Percentiles rank a stretch among this genome's conserved stretches.
These are phyloP conservation scores for Pseudococcus jackbeardsleyi DNA, from an alignment of 2,888 invertebrate genomes.

Conservation along the genomic window DNA sequence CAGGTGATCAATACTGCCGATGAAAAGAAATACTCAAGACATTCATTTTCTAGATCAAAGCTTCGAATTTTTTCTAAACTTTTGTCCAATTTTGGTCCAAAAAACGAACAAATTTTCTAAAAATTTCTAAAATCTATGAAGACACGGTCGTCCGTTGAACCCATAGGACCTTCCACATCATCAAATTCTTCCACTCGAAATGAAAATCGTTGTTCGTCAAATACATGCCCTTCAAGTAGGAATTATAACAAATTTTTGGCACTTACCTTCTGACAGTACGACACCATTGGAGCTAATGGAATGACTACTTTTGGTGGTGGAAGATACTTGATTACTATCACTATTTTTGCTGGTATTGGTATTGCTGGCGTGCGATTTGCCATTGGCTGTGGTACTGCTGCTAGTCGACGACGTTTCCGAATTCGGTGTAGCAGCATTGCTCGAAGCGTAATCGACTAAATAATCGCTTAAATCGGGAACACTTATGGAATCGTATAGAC, in stretches of 20 bases:
- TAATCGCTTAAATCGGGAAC: conserved; percentile 82
- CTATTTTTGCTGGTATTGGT: conserved; percentile 57
- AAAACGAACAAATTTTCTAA: too few species aligned
- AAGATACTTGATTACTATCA: conserved; percentile 54
- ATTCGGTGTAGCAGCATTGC: conserved; percentile 24
- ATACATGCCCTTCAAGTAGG: not conserved
- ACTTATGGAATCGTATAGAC: conserved; percentile 85
- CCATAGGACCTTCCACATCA: too few species aligned
- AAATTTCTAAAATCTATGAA: too few species aligned
- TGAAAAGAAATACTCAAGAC: too few species aligned
- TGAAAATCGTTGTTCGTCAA: not conserved
- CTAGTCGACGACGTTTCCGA: conserved; percentile 58
- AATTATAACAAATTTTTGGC: not conserved
- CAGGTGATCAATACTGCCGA: too few species aligned
- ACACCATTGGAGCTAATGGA: conserved; percentile 56
- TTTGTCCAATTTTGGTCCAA: too few species aligned
- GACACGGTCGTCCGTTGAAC: too few species aligned
- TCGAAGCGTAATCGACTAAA: conserved; percentile 73
- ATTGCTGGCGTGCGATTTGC: conserved; percentile 56
- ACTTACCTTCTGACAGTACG: conserved; percentile 55
- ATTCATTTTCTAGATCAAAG: too few species aligned
- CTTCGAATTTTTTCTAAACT: too few species aligned
- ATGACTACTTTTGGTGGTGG: conserved; percentile 49
- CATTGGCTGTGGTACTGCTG: conserved; percentile 30
- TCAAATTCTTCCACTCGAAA: too few species aligned